These are phyloP conservation scores for Gymnocheta viridis DNA, from an alignment of 2,888 invertebrate species.

Conservation along the genomic window DNA sequence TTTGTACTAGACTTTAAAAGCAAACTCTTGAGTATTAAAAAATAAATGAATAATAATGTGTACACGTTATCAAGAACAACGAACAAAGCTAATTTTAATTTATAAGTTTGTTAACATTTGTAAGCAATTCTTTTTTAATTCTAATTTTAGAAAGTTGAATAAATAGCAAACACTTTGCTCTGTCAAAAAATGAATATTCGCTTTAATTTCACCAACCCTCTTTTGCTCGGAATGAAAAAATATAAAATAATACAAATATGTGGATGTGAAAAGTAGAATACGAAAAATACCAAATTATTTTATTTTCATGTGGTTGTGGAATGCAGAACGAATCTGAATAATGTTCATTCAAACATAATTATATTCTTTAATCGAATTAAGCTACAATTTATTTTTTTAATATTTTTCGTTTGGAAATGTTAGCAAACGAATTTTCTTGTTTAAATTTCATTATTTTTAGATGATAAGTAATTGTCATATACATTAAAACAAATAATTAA, in stretches of 20 bases:
- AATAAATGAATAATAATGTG: too few species aligned
- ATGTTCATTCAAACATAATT: not conserved
- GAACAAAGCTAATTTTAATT: too few species aligned
- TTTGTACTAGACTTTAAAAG: too few species aligned
- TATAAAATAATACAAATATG: not conserved
- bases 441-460: slow-evolving; percentile 13
- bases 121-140: too few species aligned
- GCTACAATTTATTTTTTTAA: not conserved
- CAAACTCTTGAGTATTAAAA: too few species aligned
- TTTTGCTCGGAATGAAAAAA: not conserved
- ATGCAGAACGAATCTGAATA: not conserved
- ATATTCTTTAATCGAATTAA: not conserved
- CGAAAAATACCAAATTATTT: not conserved
- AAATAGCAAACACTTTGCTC: too few species aligned
- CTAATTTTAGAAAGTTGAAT: too few species aligned
- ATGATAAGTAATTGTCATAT: slow-evolving; percentile 5
- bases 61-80: too few species aligned
- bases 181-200: not conserved
- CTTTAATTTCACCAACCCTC: not conserved
- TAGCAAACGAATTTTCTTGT: not conserved
- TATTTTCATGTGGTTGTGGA: not conserved
- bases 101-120: too few species aligned
- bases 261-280: not conserved
- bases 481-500: slow-evolving; percentile 19
- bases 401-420: slow-evolving; percentile 7